These are phyloP conservation scores for Pyrrhia umbra DNA, from an alignment of 2,888 invertebrate genomes.

Conservation along the genomic window DNA sequence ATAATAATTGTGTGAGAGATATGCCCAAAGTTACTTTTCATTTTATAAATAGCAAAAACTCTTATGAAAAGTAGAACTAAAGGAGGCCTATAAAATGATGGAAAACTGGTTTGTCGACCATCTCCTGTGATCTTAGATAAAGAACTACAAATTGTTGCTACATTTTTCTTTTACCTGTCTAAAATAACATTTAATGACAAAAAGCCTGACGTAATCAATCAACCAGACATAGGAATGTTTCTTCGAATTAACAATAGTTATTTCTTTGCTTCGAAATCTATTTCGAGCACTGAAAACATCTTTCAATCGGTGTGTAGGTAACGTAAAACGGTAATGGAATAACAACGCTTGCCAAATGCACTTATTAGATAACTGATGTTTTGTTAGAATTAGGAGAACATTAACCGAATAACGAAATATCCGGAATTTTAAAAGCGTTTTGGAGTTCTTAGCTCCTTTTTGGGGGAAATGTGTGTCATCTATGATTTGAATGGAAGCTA, in stretches of 20 bases:
- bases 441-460: no score
- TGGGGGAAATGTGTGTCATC: no score
- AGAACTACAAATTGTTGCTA: no score
- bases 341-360: slow-evolving; percentile 50
- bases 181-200: background rate
- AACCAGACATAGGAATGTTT: slow-evolving; percentile 25
- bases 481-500: no score
- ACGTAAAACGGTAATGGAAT: slow-evolving; percentile 49
- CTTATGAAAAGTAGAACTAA: no score
- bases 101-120: background rate
- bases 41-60: no score
- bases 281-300: slow-evolving; percentile 35
- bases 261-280: slow-evolving; percentile 44
- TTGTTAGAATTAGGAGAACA: slow-evolving; percentile 8
- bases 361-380: slow-evolving; percentile 16
- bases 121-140: background rate
- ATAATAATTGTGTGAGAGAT: no score
- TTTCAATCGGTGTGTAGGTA: slow-evolving; percentile 38
- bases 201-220: slow-evolving; percentile 11
- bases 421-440: no score
- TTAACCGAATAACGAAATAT: slow-evolving; percentile 9
- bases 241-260: slow-evolving; percentile 26
- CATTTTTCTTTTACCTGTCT: background rate
- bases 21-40: no score
- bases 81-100: no score